These are phyloP conservation scores for Halcyon chelicuti DNA, from an alignment of 2,797 vertebrate species.

Conservation along the genomic window DNA sequence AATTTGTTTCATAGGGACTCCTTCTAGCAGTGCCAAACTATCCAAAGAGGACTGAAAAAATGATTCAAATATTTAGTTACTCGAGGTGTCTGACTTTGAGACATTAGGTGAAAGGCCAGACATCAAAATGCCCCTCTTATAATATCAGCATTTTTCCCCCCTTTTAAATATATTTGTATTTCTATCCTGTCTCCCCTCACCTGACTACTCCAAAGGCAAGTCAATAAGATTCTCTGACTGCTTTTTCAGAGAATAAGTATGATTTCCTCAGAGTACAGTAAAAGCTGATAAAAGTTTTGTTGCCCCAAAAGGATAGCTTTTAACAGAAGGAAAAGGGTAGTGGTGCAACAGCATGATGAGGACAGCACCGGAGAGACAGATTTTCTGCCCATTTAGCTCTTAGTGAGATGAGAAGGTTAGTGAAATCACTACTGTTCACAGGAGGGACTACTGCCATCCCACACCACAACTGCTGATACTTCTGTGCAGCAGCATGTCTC, in stretches of 20 bases:
- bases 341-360: background rate
- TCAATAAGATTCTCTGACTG: background rate
- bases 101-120: background rate
- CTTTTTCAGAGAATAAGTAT: background rate
- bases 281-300: background rate
- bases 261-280: background rate
- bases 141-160: background rate
- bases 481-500: background rate
- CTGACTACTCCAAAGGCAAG: background rate
- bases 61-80: background rate
- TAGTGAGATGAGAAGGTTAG: background rate
- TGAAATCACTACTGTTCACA: background rate
- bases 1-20: background rate
- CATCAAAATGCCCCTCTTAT: background rate
- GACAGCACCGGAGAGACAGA: background rate
- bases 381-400: background rate
- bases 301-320: background rate
- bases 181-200: background rate
- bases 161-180: background rate
- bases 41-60: background rate
- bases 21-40: background rate
- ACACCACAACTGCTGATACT: background rate
- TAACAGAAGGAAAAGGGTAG: background rate
- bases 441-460: background rate
- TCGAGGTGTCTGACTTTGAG: background rate